phyloP scores from a whole-genome alignment of 37 sponge, comb jelly and placozoan genomes.

The Eunapius fragilis region DNA sequence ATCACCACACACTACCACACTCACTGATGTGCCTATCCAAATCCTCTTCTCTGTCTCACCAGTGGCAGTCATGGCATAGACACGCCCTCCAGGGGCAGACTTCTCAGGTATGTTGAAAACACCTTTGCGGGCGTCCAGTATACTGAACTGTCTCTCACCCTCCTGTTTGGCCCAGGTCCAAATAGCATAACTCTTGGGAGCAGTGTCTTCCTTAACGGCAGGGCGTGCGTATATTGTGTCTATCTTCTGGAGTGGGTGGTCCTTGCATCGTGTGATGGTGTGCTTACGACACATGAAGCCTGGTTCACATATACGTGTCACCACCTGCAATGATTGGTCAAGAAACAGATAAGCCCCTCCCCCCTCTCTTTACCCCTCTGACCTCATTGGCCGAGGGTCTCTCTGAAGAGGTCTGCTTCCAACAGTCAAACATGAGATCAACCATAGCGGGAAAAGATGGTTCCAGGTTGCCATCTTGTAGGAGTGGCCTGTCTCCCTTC shows the following conservation, averaged over 20 bases:
- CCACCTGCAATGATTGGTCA: constrained; percentile 39
- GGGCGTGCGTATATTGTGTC: constrained; percentile 68
- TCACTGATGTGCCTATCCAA: constrained; percentile 84
- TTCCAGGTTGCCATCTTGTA: constrained; percentile 75
- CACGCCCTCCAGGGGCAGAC: constrained; percentile 70
- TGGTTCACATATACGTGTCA: constrained; percentile 52
- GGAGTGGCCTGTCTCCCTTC: constrained; percentile 68
- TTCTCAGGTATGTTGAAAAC: constrained; percentile 73
- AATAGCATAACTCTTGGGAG: constrained; percentile 39
- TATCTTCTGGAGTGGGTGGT: constrained; percentile 78
- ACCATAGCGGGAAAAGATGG: constrained; percentile 78
- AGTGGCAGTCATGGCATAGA: constrained; percentile 83
- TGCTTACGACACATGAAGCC: constrained; percentile 80
- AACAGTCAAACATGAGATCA: constrained; percentile 91
- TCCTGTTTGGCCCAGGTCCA: constrained; percentile 83
- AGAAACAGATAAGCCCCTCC: not conserved
- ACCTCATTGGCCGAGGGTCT: constrained; percentile 83
- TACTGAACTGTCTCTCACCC: constrained; percentile 64
- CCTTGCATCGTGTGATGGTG: constrained; percentile 48
- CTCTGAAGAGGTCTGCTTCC: constrained; percentile 73
- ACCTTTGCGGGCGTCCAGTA: constrained; percentile 69
- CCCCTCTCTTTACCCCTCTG: not conserved
- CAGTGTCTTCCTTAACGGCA: constrained; percentile 36
- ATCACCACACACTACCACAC: not conserved
- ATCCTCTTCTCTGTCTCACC: constrained; percentile 83